Percentiles rank a stretch among this genome's conserved stretches.
Evolutionary conservation across 2,888 invertebrate genomes (phyloP).

Genomic region (Didymodactylos carnosus): DNA sequence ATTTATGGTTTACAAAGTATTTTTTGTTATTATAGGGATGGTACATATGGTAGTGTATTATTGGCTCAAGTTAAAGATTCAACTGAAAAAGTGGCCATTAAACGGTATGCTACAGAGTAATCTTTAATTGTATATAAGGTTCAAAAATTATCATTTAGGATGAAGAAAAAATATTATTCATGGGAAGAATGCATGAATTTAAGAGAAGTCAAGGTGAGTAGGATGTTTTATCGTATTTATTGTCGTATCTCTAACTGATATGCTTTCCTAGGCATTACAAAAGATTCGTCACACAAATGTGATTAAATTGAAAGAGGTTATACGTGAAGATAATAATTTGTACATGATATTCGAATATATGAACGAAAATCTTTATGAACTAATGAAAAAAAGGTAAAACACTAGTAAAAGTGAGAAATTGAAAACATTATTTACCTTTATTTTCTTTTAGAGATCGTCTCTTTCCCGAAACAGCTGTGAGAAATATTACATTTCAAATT

Average conservation of each 20-base stretch:
- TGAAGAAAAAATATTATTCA: constrained; percentile 97
- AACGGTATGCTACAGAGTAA: constrained; percentile 43
- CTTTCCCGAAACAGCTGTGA: constrained; percentile 72
- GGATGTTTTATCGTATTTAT: not conserved
- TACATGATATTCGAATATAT: constrained; percentile 97
- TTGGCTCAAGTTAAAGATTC: constrained; percentile 59
- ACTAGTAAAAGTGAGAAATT: no score
- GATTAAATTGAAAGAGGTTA: constrained; percentile 89
- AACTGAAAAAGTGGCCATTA: constrained; percentile 92
- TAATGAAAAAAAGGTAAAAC: constrained; percentile 71
- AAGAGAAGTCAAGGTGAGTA: constrained; percentile 71
- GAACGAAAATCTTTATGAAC: constrained; percentile 95
- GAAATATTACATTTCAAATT: constrained; percentile 74
- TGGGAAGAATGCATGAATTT: constrained; percentile 99
- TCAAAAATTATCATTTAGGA: constrained; percentile 37
- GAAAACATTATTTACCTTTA: not conserved
- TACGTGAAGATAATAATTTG: constrained; percentile 84
- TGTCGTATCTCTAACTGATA: not conserved
- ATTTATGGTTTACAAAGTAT: no score
- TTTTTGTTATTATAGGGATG: no score
- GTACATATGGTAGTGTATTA: constrained; percentile 91
- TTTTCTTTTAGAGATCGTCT: constrained; percentile 43
- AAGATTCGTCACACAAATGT: constrained; percentile 93
- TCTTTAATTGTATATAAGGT: not conserved
- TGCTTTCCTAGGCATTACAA: constrained; percentile 60